Percentiles rank a stretch among this genome's conserved stretches.
These are phyloP conservation scores for Cheilinus undulatus DNA, from an alignment of 2,113 vertebrate genomes.

Conservation along the genomic window DNA sequence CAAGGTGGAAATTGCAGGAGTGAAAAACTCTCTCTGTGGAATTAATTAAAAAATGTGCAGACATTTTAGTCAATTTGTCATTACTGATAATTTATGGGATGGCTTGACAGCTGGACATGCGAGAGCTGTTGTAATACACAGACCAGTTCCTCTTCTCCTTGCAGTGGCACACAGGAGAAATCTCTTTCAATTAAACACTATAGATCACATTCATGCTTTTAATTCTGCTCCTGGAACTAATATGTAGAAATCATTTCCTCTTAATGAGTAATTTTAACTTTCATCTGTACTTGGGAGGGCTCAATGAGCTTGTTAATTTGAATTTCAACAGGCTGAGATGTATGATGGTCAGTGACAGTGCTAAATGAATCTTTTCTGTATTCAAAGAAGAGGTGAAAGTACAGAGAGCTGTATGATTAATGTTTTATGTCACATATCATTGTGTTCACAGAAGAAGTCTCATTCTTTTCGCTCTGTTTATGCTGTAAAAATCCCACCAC, in stretches of 20 bases:
- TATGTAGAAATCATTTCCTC: conserved; percentile 68
- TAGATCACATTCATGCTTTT: conserved; percentile 66
- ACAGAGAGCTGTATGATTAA: conserved; percentile 33
- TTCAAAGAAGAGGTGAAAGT: conserved; percentile 30
- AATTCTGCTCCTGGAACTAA: conserved; percentile 62
- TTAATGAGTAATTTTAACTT: conserved; percentile 66
- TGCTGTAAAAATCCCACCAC: no score
- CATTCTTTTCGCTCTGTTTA: no score
- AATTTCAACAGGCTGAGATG: conserved; percentile 46
- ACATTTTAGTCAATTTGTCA: conserved; percentile 62
- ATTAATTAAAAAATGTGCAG: conserved; percentile 70
- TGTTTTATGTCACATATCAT: neutral
- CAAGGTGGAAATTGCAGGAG: conserved; percentile 37
- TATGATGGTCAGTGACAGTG: conserved; percentile 53
- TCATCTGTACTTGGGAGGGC: conserved; percentile 7
- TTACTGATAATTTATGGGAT: conserved; percentile 58
- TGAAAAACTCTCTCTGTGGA: conserved; percentile 49
- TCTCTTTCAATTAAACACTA: conserved; percentile 69
- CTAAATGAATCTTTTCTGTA: conserved; percentile 51
- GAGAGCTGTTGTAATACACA: conserved; percentile 47
- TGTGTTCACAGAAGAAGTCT: no score
- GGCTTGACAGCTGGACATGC: conserved; percentile 43
- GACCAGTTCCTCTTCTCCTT: conserved; percentile 32
- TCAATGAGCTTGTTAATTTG: conserved; percentile 69
- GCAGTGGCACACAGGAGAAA: conserved; percentile 40